A percentile compares a stretch with the other conserved stretches of the same genome.
Evolutionary conservation across 1,140 invertebrate species (phyloP).

Genomic region (Macrosteles quadrilineatus): DNA sequence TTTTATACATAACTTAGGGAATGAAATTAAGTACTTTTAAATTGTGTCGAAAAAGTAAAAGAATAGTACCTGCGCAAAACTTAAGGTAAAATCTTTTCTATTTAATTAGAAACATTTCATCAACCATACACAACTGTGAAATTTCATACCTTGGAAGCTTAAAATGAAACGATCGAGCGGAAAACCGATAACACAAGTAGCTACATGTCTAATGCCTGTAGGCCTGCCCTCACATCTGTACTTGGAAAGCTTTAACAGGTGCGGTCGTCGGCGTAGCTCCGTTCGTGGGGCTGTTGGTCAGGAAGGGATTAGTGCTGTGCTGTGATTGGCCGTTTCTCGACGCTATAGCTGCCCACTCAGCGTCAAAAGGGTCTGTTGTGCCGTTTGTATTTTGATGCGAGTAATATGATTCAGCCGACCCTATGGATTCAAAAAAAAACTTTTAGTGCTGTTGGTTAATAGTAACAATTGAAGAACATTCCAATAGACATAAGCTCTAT

Average conservation of each 20-base stretch:
- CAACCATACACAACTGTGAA: neutral
- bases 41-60: too few species aligned
- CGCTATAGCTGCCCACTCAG: slow-evolving; percentile 72
- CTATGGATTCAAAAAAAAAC: too few species aligned
- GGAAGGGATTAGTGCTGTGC: slow-evolving; percentile 54
- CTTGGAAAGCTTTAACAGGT: slow-evolving; percentile 59
- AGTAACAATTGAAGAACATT: too few species aligned
- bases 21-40: too few species aligned
- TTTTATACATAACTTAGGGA: too few species aligned
- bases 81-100: too few species aligned
- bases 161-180: neutral
- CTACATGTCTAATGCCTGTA: neutral
- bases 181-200: neutral
- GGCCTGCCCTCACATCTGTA: slow-evolving; percentile 53
- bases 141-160: neutral
- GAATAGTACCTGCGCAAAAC: too few species aligned
- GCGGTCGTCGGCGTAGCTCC: slow-evolving; percentile 30
- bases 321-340: slow-evolving; percentile 43
- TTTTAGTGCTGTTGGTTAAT: too few species aligned
- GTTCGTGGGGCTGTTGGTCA: slow-evolving; percentile 40
- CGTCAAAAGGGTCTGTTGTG: slow-evolving; percentile 76
- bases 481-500: too few species aligned
- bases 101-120: too few species aligned
- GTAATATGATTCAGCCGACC: slow-evolving; percentile 31
- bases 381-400: slow-evolving; percentile 45